Base-by-base conservation (phyloP, 2,888 invertebrate genomes). In the Chrysotoxum bicinctum region DNA sequence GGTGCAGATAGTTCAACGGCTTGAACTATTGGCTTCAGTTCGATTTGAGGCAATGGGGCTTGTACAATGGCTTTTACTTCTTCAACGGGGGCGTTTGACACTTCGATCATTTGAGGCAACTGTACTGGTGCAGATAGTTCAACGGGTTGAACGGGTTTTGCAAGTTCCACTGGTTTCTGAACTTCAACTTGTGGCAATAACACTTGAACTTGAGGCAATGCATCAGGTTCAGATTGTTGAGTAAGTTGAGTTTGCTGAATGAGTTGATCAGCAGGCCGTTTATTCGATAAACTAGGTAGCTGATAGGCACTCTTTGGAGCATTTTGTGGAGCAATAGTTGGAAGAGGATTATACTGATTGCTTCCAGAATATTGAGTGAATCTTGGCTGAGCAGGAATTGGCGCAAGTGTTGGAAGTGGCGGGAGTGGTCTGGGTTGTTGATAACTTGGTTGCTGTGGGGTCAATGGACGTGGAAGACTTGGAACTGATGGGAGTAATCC, bases 361-460 rank as follows among this genome's bases (percentile, higher is more conserved):
- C 5, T 62, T 5, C 50, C 32, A 3, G 74, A 45, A 14, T 79
- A 83, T 40, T 83, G 73, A 10, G 58, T 30, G 30, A 84, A 79
- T 72, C 84, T 66, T n/a, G 83, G 50, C 12, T 74, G 69, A 2
- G 3, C 12, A 14, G 30, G 1, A 12, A 64, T 16, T 45, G 78
- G 62, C 3, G 35, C 58, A 8, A 45, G 21, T n/a, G 82, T 16
- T 52, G 30, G 48, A 1, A 64, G 12, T 10, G 56, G 64, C 23
- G 74, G 64, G 0, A 64, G 64, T 45, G 64, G 0, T 40, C 8
- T 35, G 30, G 75, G 30, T 10, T 26, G 45, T 3, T 35, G 19
- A 9, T 3, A 16, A 16, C 14, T 40, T 9, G 43, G n/a, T 40
- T n/a, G 40, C n/a, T 40, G n/a, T 3, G 2, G n/a, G 14, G 1